phyloP scores from a whole-genome alignment of 1,140 invertebrate species.

The Drosophila triauraria region DNA sequence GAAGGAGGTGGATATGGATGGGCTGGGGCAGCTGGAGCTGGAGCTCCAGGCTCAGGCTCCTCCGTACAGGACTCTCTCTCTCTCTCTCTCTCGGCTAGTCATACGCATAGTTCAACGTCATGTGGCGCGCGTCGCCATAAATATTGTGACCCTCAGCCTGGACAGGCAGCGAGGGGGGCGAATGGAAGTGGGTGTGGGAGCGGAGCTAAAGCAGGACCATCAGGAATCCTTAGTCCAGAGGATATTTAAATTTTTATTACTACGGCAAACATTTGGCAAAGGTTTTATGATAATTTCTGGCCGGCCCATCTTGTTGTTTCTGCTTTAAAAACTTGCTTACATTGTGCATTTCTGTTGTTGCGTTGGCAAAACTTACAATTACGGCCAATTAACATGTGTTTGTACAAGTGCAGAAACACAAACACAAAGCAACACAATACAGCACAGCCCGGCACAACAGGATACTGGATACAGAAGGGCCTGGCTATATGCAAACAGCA shows the following conservation, averaged over 20 bases:
- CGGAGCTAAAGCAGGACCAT: slow-evolving; percentile 8
- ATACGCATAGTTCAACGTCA: slow-evolving; percentile 81
- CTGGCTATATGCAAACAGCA: slow-evolving; percentile 58
- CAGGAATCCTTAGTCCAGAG: slow-evolving; percentile 15
- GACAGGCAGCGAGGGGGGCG: background rate
- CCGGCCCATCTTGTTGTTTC: slow-evolving; percentile 53
- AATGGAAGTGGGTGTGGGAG: background rate
- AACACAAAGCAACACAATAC: slow-evolving; percentile 50
- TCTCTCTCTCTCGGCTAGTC: slow-evolving; percentile 42
- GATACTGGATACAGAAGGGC: slow-evolving; percentile 11
- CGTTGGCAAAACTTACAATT: slow-evolving; percentile 74
- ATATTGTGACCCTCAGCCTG: slow-evolving; percentile 65
- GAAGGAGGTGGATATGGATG: slow-evolving; percentile 49
- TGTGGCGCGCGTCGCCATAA: slow-evolving; percentile 76
- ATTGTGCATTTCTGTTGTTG: slow-evolving; percentile 65
- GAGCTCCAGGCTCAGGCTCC: slow-evolving; percentile 9
- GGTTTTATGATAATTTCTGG: slow-evolving; percentile 72
- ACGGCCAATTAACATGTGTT: slow-evolving; percentile 83
- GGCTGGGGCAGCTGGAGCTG: slow-evolving; percentile 5
- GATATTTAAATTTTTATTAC: slow-evolving; percentile 77
- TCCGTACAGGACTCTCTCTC: background rate
- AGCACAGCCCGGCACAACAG: background rate
- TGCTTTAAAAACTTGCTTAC: slow-evolving; percentile 63
- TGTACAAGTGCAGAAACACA: slow-evolving; percentile 81
- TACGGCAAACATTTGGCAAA: slow-evolving; percentile 68